Percentiles rank a stretch among this genome's conserved stretches.
Conservation (phyloP, 2,888 invertebrate genomes). For the Morpho deidamia region DNA sequence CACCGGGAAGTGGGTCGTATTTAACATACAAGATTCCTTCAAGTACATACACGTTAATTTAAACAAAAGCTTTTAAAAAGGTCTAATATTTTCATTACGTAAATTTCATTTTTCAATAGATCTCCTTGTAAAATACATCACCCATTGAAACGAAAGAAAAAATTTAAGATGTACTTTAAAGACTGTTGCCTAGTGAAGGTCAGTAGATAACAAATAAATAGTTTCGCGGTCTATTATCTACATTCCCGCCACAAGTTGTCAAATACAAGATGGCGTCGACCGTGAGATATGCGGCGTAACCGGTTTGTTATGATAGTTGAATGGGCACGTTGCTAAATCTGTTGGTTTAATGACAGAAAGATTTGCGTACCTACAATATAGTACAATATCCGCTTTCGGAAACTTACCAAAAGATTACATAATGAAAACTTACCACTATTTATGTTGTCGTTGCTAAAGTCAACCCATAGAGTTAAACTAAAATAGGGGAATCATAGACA, state of each 20-base stretch:
- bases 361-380: slow-evolving; percentile 6
- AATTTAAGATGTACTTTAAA: not conserved
- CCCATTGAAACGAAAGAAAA: too few species aligned
- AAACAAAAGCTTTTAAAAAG: too few species aligned
- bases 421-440: not conserved
- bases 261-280: slow-evolving; percentile 29
- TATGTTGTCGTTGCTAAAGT: not conserved
- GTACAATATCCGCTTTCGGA: not conserved
- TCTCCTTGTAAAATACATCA: too few species aligned
- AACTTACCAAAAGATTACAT: not conserved
- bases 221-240: slow-evolving; percentile 12
- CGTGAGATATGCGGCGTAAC: slow-evolving; percentile 43
- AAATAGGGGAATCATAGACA: too few species aligned
- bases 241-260: slow-evolving; percentile 16
- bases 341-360: slow-evolving; percentile 11
- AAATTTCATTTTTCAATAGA: too few species aligned
- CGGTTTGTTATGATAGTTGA: slow-evolving; percentile 39
- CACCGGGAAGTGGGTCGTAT: too few species aligned
- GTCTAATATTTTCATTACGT: too few species aligned
- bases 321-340: slow-evolving; percentile 33
- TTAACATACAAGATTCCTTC: too few species aligned
- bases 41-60: too few species aligned
- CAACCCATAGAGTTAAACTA: too few species aligned
- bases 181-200: slow-evolving; percentile 16
- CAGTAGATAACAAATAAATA: slow-evolving; percentile 13